These are phyloP conservation scores for Drosophila simulans DNA, from an alignment of 1,140 invertebrate species.

Conservation along the genomic window DNA sequence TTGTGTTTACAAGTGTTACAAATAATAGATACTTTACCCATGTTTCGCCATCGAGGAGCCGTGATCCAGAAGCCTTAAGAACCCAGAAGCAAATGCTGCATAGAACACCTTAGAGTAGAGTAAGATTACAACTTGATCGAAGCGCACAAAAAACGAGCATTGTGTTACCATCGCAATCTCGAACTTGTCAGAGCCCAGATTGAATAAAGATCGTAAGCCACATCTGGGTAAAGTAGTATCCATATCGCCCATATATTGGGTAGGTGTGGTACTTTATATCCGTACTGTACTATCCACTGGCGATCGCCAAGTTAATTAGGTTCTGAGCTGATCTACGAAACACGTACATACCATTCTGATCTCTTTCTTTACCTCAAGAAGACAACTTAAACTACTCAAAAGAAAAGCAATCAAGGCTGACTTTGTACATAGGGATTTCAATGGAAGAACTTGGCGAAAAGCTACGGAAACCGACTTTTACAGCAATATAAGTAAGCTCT, in stretches of 20 bases:
- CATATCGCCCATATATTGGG: constrained; percentile 15
- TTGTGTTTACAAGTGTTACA: background rate
- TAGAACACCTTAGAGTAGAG: constrained; percentile 23
- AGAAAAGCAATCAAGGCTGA: constrained; percentile 80
- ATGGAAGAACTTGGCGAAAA: constrained; percentile 52
- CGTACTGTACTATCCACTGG: constrained; percentile 13
- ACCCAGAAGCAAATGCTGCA: constrained; percentile 39
- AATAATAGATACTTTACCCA: background rate
- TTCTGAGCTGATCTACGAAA: constrained; percentile 49
- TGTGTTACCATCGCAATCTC: constrained; percentile 52
- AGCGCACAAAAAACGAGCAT: constrained; percentile 51
- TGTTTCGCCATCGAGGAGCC: constrained; percentile 26
- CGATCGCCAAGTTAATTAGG: constrained; percentile 14
- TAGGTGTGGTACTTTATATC: background rate
- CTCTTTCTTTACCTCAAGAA: constrained; percentile 74
- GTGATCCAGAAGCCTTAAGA: constrained; percentile 63
- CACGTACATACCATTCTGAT: constrained; percentile 46
- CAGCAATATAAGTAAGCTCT: constrained; percentile 56
- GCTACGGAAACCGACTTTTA: constrained; percentile 60
- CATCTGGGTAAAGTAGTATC: constrained; percentile 19
- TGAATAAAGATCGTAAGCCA: background rate
- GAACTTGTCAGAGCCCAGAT: constrained; percentile 12
- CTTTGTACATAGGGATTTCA: constrained; percentile 81
- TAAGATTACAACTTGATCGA: constrained; percentile 47
- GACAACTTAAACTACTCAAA: constrained; percentile 61